Percentiles rank a stretch among this genome's conserved stretches.
phyloP scores from a whole-genome alignment of 2,888 invertebrate genomes.

The Drosophila mimetica region DNA sequence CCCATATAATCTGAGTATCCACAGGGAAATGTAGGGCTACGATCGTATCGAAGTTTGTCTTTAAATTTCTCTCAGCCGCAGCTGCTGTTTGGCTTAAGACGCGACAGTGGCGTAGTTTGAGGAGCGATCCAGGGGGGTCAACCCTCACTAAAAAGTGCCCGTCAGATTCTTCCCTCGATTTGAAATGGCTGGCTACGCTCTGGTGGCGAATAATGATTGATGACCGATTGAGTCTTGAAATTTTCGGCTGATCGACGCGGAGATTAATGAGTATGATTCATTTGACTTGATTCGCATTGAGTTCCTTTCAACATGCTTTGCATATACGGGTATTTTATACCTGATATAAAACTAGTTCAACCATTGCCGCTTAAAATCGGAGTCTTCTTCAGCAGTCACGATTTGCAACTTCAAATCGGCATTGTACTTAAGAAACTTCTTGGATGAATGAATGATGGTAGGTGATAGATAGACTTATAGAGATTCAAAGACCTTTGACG shows the following conservation, averaged over 20 bases:
- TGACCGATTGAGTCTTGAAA: conserved; percentile 45
- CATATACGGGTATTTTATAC: conserved; percentile 5
- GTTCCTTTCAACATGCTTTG: conserved; percentile 12
- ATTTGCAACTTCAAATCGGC: conserved; percentile 34
- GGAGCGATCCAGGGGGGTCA: conserved; percentile 8
- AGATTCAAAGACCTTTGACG: conserved; percentile 10
- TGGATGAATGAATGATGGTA: background rate
- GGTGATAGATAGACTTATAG: background rate
- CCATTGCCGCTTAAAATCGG: conserved; percentile 1
- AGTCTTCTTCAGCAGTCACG: conserved; percentile 34
- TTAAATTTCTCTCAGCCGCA: conserved; percentile 19
- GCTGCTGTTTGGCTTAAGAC: conserved; percentile 23
- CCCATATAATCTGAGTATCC: conserved; percentile 31
- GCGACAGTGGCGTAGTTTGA: conserved; percentile 23
- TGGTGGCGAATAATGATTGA: conserved; percentile 37
- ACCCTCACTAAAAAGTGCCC: conserved; percentile 7
- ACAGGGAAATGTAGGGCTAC: conserved; percentile 21
- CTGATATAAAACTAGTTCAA: conserved; percentile 22
- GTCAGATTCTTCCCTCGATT: conserved; percentile 10
- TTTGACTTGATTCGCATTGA: conserved; percentile 14
- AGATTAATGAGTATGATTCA: conserved; percentile 44
- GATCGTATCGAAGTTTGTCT: conserved; percentile 25
- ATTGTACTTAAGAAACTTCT: conserved; percentile 12
- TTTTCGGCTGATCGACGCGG: conserved; percentile 25
- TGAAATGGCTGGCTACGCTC: conserved; percentile 25